These are phyloP conservation scores for Drosophila oshimai DNA, from an alignment of 1,140 invertebrate genomes.

Conservation along the genomic window DNA sequence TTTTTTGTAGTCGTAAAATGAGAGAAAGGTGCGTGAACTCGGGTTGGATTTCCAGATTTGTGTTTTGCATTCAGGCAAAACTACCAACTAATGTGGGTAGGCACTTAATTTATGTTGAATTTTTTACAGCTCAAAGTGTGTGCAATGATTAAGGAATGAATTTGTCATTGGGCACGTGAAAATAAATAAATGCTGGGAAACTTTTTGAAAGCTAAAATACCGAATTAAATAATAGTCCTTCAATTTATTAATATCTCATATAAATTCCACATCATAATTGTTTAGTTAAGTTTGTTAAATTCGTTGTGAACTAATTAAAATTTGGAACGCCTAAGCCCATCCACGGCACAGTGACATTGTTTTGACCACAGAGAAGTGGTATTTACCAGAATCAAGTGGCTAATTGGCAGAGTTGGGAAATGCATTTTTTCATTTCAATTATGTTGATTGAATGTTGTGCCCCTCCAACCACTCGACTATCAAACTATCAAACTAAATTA, in stretches of 20 bases:
- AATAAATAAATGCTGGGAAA: constrained; percentile 4
- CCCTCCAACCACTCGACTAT: constrained; percentile 19
- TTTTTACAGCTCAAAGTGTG: constrained; percentile 14
- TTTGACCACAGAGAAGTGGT: constrained; percentile 14
- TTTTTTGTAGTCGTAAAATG: constrained; percentile 56
- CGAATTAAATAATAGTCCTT: not conserved
- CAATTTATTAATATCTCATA: not conserved
- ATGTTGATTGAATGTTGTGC: constrained; percentile 68
- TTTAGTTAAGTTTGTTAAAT: constrained; percentile 22
- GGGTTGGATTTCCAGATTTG: constrained; percentile 3
- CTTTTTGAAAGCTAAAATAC: not conserved
- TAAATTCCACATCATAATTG: not conserved
- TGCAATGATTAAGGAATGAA: constrained; percentile 33
- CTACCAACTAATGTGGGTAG: constrained; percentile 38
- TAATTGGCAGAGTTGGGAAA: constrained; percentile 25
- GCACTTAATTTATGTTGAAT: constrained; percentile 36
- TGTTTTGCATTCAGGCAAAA: not conserved
- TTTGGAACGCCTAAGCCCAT: constrained; percentile 15
- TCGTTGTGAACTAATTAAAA: constrained; percentile 45
- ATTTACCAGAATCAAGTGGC: constrained; percentile 27
- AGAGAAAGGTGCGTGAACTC: constrained; percentile 33
- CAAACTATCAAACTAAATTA: constrained; percentile 50
- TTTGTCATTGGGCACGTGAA: constrained; percentile 19
- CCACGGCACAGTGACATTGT: constrained; percentile 3
- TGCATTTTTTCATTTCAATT: constrained; percentile 42